phyloP scores from a whole-genome alignment of 2,797 vertebrate genomes.

The Meriones psammophilus region DNA sequence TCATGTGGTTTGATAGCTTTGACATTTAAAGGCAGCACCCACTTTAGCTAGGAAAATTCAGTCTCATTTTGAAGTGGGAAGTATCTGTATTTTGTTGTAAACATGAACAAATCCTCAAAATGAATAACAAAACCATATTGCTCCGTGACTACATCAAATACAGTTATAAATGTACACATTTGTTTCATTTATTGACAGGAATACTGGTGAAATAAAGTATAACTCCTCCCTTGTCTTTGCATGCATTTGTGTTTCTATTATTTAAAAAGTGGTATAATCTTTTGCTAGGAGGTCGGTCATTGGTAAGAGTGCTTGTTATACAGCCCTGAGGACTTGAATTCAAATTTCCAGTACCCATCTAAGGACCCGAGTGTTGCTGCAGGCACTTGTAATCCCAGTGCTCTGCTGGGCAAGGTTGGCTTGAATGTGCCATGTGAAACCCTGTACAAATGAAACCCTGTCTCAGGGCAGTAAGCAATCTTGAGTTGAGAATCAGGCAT shows the following conservation, averaged over 20 bases:
- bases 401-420: no score
- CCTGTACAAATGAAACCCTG: neutral
- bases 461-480: neutral
- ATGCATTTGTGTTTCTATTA: neutral
- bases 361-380: no score
- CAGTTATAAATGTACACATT: no score
- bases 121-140: neutral
- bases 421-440: neutral
- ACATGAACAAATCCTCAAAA: neutral
- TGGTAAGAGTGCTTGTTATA: neutral
- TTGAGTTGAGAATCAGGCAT: no score
- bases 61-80: neutral
- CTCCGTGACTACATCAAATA: neutral
- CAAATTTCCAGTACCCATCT: no score
- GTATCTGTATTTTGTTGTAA: neutral
- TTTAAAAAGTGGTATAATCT: neutral
- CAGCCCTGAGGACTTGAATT: neutral
- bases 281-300: neutral
- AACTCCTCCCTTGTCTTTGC: neutral
- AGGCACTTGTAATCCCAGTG: neutral
- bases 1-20: neutral
- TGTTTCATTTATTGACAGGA: neutral
- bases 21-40: neutral
- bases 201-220: neutral
- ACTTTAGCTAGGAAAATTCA: no score